Base-by-base conservation (phyloP, 2,797 vertebrate species). In the Lepus oiostolus region DNA sequence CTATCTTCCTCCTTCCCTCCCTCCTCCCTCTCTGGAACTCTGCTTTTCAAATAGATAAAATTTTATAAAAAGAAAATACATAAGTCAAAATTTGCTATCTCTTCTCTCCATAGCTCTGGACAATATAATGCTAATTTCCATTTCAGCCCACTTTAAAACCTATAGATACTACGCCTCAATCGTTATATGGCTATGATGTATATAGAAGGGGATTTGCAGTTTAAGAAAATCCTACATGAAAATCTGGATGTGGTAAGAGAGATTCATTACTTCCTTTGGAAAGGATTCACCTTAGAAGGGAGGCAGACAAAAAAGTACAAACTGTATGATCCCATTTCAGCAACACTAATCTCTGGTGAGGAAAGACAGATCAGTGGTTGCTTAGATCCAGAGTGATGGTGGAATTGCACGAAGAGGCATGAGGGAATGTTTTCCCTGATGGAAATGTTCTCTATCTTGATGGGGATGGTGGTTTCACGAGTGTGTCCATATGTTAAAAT, bases 201-300 rank as follows among this genome's bases (percentile, higher is more conserved):
- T 67, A 38, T 17, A 89, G 22, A 77, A 87, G 94, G 24, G n/a
- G 32, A 1, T 52, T 54, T 63, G 26, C 16, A 89, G 10, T 88
- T 88, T 80, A 92, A 95, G 26, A 85, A 63, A 94, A 85, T 83
- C 9, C 14, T 88, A 60, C 38, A 26, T 90, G 58, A 95, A 96
- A 95, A 84, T 75, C 4, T 85, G 30, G n/a, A 80, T 92, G 54
- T 95, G 62, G 13, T 65, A 79, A 81, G 7, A 26, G 60, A 81
- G 32, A 85, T 70, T 82, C 82, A 85, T 85, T 90, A 88, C 35
- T 68, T 95, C 58, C 38, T 62, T 94, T 94, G 63, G 89, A 92
- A 94, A 88, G 16, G 24, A 90, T 79, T 92, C 67, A 80, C 47
- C 52, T 94, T 87, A 42, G 68, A 85, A 95, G 28, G 72, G 92